Evolutionary conservation across 2,888 invertebrate species (phyloP), one percentile per base, ranked within the genome.

Genomic region (Dryococelus australis): DNA sequence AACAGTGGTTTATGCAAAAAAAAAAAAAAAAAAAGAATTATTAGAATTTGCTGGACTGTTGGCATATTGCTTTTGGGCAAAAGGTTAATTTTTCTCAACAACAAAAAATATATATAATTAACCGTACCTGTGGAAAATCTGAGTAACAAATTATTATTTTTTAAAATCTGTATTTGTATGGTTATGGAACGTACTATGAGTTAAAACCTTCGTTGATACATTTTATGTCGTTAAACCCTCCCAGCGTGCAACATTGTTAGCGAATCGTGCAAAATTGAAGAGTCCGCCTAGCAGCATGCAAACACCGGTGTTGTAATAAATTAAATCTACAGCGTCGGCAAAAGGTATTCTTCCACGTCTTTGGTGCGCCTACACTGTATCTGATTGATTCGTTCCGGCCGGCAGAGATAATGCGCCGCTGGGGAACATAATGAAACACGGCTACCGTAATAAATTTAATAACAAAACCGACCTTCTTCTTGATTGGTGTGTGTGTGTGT

Each of bases 371-470:
- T 12, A n/a, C 65, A 20, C 13, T 8, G 65, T 65, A n/a, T 65
- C 65, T 65, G 65, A 65, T 65, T 65, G 65, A 65, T 65, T 65
- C 65, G 65, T 65, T 65, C 65, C 65, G n/a, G 13, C 16, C 65
- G 24, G 65, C 10, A 65, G 65, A 65, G 65, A 65, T n/a, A n/a
- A n/a, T n/a, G n/a, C 20, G 16, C 65, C 20, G 16, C 65, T 10
- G 65, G 20, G 65, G 65, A 65, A 65, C 24, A 65, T 65, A 65
- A 65, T 65, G 65, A 65, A 65, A 65, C 65, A 65, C 65, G n/a
- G 65, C 65, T 65, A 65, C 65, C 65, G 65, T 65, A 65, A 65
- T 65, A 65, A 65, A 65, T 65, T 65, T 65, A 65, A 65, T 65
- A 65, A 65, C 65, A 65, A 65, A 65, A n/a, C 65, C 65, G 65